phyloP scores from a whole-genome alignment of 1,140 invertebrate genomes.

The Leptestheria dahalacensis region DNA sequence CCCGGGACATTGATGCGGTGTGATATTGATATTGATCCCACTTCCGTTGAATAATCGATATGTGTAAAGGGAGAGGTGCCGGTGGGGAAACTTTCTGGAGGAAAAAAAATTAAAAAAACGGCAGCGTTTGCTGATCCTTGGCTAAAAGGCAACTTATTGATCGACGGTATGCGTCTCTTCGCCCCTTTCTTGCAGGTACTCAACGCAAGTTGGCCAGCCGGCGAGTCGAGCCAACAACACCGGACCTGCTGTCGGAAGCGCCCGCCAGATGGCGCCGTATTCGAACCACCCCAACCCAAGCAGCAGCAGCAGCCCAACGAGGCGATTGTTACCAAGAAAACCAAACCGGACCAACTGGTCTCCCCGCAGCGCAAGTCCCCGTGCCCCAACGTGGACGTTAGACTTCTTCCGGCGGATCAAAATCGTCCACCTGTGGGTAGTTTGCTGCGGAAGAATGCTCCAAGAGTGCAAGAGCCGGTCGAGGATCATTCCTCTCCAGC shows the following conservation, averaged over 20 bases:
- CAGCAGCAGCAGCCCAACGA: not conserved
- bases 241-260: not conserved
- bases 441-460: not conserved
- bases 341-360: not conserved
- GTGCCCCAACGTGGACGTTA: slow-evolving; percentile 40
- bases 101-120: too few relatives aligned
- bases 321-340: not conserved
- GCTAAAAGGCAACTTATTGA: not conserved
- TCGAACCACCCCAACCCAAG: not conserved
- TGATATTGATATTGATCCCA: too few relatives aligned
- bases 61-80: too few relatives aligned
- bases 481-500: slow-evolving; percentile 6
- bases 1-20: too few relatives aligned
- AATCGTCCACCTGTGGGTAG: slow-evolving; percentile 27
- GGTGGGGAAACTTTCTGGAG: too few relatives aligned
- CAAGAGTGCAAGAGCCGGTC: not conserved
- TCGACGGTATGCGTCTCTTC: not conserved
- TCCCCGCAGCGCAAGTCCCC: slow-evolving; percentile 19
- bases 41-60: too few relatives aligned
- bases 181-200: not conserved
- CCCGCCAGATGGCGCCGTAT: not conserved
- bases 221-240: not conserved
- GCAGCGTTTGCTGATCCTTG: too few relatives aligned
- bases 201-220: not conserved
- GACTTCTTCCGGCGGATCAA: slow-evolving; percentile 28